These are phyloP conservation scores for Amphipyra tragopoginis DNA, from an alignment of 2,888 invertebrate genomes.

Conservation along the genomic window DNA sequence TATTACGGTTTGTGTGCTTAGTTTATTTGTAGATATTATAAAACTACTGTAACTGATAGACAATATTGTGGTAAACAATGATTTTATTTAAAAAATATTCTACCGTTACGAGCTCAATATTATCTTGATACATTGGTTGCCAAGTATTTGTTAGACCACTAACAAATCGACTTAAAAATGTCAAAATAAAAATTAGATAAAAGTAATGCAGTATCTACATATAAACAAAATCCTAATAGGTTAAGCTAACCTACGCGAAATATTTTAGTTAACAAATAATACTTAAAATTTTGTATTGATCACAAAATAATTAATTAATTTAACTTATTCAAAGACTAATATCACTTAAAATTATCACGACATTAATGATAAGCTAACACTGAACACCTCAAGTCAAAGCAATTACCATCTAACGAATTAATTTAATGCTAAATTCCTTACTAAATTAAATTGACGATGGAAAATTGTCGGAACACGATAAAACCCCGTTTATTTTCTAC, in stretches of 20 bases:
- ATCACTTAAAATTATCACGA: not conserved
- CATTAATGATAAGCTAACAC: conserved; percentile 19
- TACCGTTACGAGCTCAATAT: too few species aligned
- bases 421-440: conserved; percentile 44
- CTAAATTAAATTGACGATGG: conserved; percentile 45
- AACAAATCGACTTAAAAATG: too few species aligned
- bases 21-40: conserved; percentile 3
- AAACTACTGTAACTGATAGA: not conserved
- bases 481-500: conserved; percentile 64
- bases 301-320: too few species aligned
- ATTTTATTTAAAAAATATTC: not conserved
- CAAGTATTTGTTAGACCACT: too few species aligned
- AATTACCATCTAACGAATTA: conserved; percentile 44
- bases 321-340: not conserved
- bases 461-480: conserved; percentile 57
- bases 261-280: too few species aligned
- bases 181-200: too few species aligned
- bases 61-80: not conserved
- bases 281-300: too few species aligned
- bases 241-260: too few species aligned
- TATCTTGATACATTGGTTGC: too few species aligned
- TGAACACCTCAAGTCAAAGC: conserved; percentile 14
- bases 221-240: too few species aligned
- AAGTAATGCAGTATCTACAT: too few species aligned
- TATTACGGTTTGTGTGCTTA: conserved; percentile 6